A percentile compares a stretch with the other conserved stretches of the same genome.
Evolutionary conservation across 1,140 invertebrate genomes (phyloP).

Genomic region (Ostrea edulis): DNA sequence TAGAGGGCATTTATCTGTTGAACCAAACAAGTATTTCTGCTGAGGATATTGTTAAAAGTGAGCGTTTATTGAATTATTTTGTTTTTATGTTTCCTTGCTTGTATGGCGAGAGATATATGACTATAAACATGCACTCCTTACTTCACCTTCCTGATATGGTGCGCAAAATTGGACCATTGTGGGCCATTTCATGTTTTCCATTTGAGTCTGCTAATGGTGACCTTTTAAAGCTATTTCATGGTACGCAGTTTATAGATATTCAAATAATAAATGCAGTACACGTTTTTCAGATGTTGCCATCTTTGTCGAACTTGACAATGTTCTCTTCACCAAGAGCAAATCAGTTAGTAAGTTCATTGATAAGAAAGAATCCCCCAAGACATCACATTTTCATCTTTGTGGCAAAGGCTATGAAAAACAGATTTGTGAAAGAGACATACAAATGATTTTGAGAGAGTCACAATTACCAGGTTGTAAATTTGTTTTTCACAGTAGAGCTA

Average conservation of each 20-base stretch:
- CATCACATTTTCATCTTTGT: slow-evolving; percentile 6
- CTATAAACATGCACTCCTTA: slow-evolving; percentile 41
- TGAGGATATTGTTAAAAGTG: slow-evolving; percentile 27
- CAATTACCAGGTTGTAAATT: slow-evolving; percentile 4
- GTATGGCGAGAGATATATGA: slow-evolving; percentile 28
- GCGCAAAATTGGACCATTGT: slow-evolving; percentile 38
- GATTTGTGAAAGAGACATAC: not conserved
- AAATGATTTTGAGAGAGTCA: not conserved
- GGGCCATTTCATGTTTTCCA: slow-evolving; percentile 52
- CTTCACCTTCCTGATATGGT: slow-evolving; percentile 40
- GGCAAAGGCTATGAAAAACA: slow-evolving; percentile 22
- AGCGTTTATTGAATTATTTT: slow-evolving; percentile 44
- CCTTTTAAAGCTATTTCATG: slow-evolving; percentile 52
- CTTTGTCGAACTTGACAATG: slow-evolving; percentile 2
- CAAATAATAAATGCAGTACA: slow-evolving; percentile 48
- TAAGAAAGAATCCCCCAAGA: not conserved
- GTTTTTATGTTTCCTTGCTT: slow-evolving; percentile 39
- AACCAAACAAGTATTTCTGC: slow-evolving; percentile 6
- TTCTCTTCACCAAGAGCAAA: not conserved
- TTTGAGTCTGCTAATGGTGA: slow-evolving; percentile 58
- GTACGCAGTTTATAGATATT: slow-evolving; percentile 53
- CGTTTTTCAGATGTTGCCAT: slow-evolving; percentile 42
- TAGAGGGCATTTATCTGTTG: slow-evolving; percentile 24
- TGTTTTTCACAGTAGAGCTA: slow-evolving; percentile 31
- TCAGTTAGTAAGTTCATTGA: not conserved